These are phyloP conservation scores for Gisinianus flammeolus DNA, from an alignment of 2,888 invertebrate species.

Conservation along the genomic window DNA sequence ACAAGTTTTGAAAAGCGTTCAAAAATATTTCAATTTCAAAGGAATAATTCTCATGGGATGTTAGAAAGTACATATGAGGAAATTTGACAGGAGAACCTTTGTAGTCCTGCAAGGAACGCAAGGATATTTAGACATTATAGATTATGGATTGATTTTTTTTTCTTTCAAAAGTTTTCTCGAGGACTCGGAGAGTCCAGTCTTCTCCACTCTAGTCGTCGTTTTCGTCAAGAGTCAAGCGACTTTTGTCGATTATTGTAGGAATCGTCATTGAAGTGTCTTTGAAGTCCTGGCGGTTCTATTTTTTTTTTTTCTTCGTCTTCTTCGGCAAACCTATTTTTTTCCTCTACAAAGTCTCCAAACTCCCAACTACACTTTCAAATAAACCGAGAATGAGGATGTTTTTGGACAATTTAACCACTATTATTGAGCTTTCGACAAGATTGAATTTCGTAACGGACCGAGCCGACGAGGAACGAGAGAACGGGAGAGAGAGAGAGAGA, in stretches of 20 bases:
- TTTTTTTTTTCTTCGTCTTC: neutral
- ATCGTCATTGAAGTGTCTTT: slow-evolving; percentile 24
- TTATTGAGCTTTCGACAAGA: slow-evolving; percentile 43
- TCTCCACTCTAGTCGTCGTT: neutral
- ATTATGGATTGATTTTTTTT: neutral
- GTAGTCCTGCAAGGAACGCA: too few relatives aligned
- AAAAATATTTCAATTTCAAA: too few relatives aligned
- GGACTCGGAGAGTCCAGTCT: too few relatives aligned
- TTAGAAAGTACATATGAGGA: too few relatives aligned
- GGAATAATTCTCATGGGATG: too few relatives aligned
- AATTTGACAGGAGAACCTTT: too few relatives aligned
- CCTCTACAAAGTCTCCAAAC: neutral
- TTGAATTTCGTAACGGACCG: slow-evolving; percentile 38
- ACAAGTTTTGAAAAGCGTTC: too few relatives aligned
- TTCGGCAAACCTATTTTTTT: slow-evolving; percentile 10
- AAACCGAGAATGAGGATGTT: slow-evolving; percentile 42
- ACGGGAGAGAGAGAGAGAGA: too few relatives aligned
- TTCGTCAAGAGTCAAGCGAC: neutral
- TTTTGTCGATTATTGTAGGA: neutral
- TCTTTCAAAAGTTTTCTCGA: neutral
- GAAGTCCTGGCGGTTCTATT: neutral
- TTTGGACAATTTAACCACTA: slow-evolving; percentile 39
- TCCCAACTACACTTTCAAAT: neutral
- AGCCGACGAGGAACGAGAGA: slow-evolving; percentile 1
- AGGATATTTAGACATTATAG: neutral